Percentiles rank a stretch among this genome's conserved stretches.
phyloP scores from a whole-genome alignment of 2,113 vertebrate genomes.

The Mirza zaza region DNA sequence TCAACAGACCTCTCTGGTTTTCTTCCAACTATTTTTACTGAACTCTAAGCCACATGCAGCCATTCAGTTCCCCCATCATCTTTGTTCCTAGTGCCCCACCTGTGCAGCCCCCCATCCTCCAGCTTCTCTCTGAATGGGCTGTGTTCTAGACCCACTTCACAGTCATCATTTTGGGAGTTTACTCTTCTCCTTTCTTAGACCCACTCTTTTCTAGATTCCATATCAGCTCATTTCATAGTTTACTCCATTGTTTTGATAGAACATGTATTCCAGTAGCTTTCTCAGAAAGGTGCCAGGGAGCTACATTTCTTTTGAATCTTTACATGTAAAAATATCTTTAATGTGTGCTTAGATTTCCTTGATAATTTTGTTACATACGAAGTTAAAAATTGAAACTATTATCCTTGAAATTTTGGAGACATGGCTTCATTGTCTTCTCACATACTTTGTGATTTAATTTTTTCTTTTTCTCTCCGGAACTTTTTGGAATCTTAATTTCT shows the following conservation, averaged over 20 bases:
- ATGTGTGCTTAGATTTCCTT: background rate
- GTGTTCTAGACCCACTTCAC: background rate
- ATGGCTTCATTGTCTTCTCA: background rate
- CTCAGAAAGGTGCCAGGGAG: background rate
- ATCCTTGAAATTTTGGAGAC: background rate
- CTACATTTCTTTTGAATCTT: background rate
- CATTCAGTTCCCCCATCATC: background rate
- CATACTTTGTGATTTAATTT: background rate
- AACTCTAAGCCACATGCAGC: background rate
- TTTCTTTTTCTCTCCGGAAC: background rate
- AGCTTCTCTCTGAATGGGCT: background rate
- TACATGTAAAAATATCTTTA: background rate
- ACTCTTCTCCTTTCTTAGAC: background rate
- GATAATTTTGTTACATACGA: background rate
- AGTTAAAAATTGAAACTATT: constrained; percentile 12
- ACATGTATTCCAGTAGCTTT: background rate
- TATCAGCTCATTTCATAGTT: background rate
- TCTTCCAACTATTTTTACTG: background rate
- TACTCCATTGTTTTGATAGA: background rate
- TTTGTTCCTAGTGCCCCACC: background rate
- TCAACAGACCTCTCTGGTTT: background rate
- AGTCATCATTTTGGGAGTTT: background rate
- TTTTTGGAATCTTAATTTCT: background rate
- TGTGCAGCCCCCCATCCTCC: background rate
- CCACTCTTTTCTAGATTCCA: background rate